A percentile compares a stretch with the other conserved stretches of the same genome.
Conservation (phyloP, 2,113 vertebrate genomes). For the Rhinoderma darwinii region DNA sequence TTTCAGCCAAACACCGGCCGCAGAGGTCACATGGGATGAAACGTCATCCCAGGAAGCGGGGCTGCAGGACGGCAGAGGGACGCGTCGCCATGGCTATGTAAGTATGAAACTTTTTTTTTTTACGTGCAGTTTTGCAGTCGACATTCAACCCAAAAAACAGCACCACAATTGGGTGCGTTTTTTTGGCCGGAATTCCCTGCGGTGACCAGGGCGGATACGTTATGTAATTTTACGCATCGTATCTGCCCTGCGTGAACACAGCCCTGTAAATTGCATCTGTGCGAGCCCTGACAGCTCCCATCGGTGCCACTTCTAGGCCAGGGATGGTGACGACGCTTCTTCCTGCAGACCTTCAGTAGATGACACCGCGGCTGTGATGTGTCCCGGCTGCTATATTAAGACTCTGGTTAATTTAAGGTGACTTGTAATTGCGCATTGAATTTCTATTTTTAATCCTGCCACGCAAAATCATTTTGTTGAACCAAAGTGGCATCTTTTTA, state of each 20-base stretch:
- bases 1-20: no score
- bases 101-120: no score
- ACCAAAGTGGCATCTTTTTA: slow-evolving; percentile 21
- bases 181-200: no score
- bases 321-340: slow-evolving; percentile 27
- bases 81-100: no score
- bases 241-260: neutral
- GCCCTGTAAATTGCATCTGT: neutral
- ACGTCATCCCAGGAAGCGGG: no score
- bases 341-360: slow-evolving; percentile 36
- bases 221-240: no score
- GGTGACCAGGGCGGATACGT: no score
- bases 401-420: slow-evolving; percentile 36
- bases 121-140: no score
- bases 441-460: slow-evolving; percentile 49
- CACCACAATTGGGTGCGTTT: no score
- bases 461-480: slow-evolving; percentile 34
- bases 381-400: slow-evolving; percentile 40
- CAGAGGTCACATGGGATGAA: no score
- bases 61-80: no score
- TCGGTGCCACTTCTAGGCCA: slow-evolving; percentile 15
- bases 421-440: slow-evolving; percentile 35
- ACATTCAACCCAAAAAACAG: no score
- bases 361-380: slow-evolving; percentile 2
- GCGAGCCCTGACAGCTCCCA: neutral